Evolutionary conservation across 1,140 invertebrate species (phyloP).

Genomic region (Drosophila mauritiana): DNA sequence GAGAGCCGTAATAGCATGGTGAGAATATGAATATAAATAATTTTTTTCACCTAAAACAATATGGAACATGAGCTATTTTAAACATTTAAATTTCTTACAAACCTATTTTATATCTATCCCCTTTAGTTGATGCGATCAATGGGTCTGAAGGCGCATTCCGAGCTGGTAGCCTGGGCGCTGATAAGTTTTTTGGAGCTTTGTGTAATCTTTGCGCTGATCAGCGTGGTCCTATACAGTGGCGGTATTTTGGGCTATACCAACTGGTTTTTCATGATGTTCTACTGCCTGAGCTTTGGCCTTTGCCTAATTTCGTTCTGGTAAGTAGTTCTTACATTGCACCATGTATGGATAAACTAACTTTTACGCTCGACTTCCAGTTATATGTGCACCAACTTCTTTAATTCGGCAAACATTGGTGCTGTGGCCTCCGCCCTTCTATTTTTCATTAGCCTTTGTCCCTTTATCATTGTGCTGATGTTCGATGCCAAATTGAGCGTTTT

Average conservation of each 20-base stretch:
- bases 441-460: slow-evolving; percentile 88
- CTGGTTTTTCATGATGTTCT: slow-evolving; percentile 85
- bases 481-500: slow-evolving; percentile 86
- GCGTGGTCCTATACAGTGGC: slow-evolving; percentile 86
- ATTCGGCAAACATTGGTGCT: slow-evolving; percentile 87
- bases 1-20: slow-evolving; percentile 89
- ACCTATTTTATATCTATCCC: too few species aligned
- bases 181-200: slow-evolving; percentile 86
- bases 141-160: slow-evolving; percentile 87
- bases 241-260: slow-evolving; percentile 86
- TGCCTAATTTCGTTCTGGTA: slow-evolving; percentile 88
- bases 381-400: slow-evolving; percentile 88
- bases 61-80: too few species aligned
- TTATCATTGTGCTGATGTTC: slow-evolving; percentile 88
- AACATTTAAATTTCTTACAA: background rate
- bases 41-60: too few species aligned
- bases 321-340: slow-evolving; percentile 4
- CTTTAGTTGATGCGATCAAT: slow-evolving; percentile 88
- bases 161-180: slow-evolving; percentile 88
- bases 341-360: background rate
- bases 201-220: slow-evolving; percentile 85
- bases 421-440: slow-evolving; percentile 87
- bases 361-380: slow-evolving; percentile 85
- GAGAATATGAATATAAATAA: slow-evolving; percentile 2
- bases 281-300: slow-evolving; percentile 86